phyloP scores from a whole-genome alignment of 2,888 invertebrate genomes.

The Drosophila engyochracea region DNA sequence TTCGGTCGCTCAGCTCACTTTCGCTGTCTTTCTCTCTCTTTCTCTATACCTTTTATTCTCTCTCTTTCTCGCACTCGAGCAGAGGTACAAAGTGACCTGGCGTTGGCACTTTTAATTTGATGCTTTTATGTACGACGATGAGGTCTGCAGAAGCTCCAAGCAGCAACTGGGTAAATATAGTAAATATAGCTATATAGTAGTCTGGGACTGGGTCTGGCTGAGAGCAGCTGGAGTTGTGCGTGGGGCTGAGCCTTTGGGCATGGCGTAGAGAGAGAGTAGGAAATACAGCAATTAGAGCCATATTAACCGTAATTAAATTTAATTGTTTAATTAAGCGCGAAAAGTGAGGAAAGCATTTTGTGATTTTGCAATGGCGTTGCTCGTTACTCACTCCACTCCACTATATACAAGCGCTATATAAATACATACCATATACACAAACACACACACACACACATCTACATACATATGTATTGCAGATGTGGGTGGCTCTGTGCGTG shows the following conservation, averaged over 20 bases:
- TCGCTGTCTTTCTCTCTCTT: neutral
- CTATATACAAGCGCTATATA: conserved; percentile 31
- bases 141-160: conserved; percentile 17
- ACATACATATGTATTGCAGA: conserved; percentile 16
- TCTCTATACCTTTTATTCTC: conserved; percentile 7
- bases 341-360: conserved; percentile 81
- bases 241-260: conserved; percentile 54
- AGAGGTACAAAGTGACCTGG: conserved; percentile 47
- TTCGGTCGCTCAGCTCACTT: conserved; percentile 25
- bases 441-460: conserved; percentile 19
- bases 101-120: conserved; percentile 78
- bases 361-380: conserved; percentile 72
- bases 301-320: conserved; percentile 86
- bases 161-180: conserved; percentile 25
- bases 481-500: conserved; percentile 62
- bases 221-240: conserved; percentile 59
- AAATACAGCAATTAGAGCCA: conserved; percentile 85
- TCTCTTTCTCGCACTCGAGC: conserved; percentile 10
- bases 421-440: conserved; percentile 13
- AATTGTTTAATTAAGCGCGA: conserved; percentile 86
- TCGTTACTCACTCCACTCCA: conserved; percentile 7
- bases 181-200: conserved; percentile 31
- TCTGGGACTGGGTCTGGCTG: conserved; percentile 26
- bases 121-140: conserved; percentile 70
- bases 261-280: conserved; percentile 69